Conservation (phyloP, 2,797 vertebrate species). For the Lagocephalus sceleratus region DNA sequence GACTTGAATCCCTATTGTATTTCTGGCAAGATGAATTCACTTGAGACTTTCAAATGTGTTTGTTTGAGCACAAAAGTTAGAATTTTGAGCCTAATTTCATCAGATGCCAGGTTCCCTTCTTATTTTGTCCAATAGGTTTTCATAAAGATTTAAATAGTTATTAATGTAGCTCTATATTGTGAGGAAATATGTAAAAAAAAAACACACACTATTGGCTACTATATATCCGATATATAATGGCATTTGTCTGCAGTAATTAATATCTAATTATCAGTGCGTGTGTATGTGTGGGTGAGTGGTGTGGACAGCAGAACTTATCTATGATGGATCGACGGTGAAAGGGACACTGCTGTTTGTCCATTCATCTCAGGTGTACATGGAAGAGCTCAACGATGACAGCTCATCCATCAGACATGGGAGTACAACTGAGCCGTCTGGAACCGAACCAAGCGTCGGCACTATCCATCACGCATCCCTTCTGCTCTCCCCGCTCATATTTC, state of each 20-base stretch:
- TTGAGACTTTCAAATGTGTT: background rate
- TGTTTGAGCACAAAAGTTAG: no score
- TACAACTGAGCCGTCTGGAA: constrained; percentile 88
- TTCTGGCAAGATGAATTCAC: constrained; percentile 4
- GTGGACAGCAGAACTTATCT: constrained; percentile 43
- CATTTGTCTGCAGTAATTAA: constrained; percentile 19
- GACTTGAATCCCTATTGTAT: constrained; percentile 24
- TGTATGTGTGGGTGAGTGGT: constrained; percentile 24
- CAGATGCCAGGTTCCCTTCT: no score
- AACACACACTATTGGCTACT: constrained; percentile 13
- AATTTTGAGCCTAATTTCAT: no score
- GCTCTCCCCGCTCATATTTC: constrained; percentile 3
- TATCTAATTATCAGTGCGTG: constrained; percentile 16
- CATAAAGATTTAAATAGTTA: no score
- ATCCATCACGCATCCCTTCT: constrained; percentile 57
- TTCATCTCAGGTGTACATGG: constrained; percentile 90
- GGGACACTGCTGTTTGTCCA: constrained; percentile 88
- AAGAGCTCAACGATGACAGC: constrained; percentile 88
- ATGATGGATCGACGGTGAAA: constrained; percentile 69
- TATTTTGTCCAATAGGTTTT: no score
- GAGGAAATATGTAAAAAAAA: constrained; percentile 40
- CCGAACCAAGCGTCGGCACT: constrained; percentile 77
- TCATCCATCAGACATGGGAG: constrained; percentile 93
- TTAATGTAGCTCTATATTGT: constrained; percentile 28
- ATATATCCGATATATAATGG: constrained; percentile 17